phyloP scores from a whole-genome alignment of 2,113 vertebrate species.

The Ailurus styani region DNA sequence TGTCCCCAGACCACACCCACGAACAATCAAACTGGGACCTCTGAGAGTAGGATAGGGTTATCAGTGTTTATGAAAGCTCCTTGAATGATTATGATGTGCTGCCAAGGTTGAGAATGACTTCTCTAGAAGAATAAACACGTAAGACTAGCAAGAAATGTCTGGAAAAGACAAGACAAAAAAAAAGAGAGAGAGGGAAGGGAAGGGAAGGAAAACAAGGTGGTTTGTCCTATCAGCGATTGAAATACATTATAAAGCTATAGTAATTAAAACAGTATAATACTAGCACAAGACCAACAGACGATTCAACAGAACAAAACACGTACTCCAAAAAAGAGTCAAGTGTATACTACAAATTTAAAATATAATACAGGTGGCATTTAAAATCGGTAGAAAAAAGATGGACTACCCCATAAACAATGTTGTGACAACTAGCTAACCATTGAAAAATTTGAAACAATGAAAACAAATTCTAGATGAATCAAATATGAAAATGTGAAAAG shows the following conservation, averaged over 20 bases:
- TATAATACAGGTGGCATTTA: background rate
- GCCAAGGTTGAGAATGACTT: background rate
- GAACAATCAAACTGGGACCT: background rate
- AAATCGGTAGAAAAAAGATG: background rate
- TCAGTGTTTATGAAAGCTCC: background rate
- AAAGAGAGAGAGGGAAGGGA: background rate
- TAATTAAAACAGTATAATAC: background rate
- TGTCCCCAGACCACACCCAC: background rate
- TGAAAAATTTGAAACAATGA: background rate
- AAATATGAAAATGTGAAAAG: background rate
- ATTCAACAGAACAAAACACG: background rate
- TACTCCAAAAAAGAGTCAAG: background rate
- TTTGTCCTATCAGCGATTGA: background rate
- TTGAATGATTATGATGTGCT: background rate
- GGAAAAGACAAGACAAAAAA: background rate
- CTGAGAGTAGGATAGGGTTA: background rate
- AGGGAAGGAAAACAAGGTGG: background rate
- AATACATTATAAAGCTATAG: background rate
- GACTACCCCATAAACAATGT: background rate
- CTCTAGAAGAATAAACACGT: background rate
- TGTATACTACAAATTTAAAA: background rate
- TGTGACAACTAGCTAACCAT: background rate
- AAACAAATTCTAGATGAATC: background rate
- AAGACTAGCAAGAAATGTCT: background rate
- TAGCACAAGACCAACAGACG: background rate